Evolutionary conservation across 2,888 invertebrate species (phyloP), one percentile per base, ranked within the genome.

Genomic region (Gerosis bhagava): DNA sequence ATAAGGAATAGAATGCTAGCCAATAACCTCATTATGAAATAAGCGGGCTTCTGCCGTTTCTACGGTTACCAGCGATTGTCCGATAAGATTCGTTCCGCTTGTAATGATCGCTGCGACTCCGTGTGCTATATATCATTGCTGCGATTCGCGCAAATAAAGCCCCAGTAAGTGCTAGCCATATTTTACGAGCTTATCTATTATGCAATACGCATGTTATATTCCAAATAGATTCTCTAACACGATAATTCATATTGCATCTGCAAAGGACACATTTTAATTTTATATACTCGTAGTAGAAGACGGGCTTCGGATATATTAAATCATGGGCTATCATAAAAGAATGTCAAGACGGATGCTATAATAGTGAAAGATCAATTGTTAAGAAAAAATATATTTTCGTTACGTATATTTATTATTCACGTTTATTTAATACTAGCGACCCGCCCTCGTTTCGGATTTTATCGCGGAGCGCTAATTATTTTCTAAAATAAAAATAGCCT

Each of bases 21-120:
- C 86, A 87, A 88, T 87, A 86, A 86, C 84, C 87, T 86, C 83
- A 83, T 88, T 84, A 86, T 87, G 77, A 83, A 83, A 80, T 84
- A 83, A 77, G 77, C 70, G 62, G 65, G 69, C 67, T 67, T 73
- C 71, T 72, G 69, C 69, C 67, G 73, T 75, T 77, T 73, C 67
- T 67, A 65, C 63, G 73, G 72, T 74, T 76, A n/a, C 72, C 67
- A 65, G 66, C 64, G 73, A 77, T 77, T 76, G 62, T 56, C 51
- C 67, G 71, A 74, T 72, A 73, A 71, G 56, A 56, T 57, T 47
- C 53, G 50, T 59, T 49, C 53, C 50, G 43, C 52, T 56, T 61
- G 57, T 57, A 58, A 61, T 56, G 57, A 58, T 50, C 49, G 50
- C 49, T 63, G 51, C 36, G 37, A 45, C 45, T 50, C 49, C 52